Percentiles rank a stretch among this genome's conserved stretches.
phyloP scores from a whole-genome alignment of 2,797 vertebrate genomes.

The Jordanella pulchra region DNA sequence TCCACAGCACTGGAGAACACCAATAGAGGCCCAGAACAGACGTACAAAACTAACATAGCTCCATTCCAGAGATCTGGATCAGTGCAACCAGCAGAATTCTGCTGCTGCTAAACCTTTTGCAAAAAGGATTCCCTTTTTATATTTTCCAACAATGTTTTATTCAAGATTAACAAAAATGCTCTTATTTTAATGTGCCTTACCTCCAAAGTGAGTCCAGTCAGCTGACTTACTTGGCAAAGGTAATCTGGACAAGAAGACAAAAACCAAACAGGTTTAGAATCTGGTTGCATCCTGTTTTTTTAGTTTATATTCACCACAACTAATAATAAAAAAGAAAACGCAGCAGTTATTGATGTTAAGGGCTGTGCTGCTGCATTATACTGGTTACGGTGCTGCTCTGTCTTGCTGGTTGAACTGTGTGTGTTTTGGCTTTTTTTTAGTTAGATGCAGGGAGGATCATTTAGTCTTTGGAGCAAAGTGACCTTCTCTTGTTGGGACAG shows the following conservation, averaged over 20 bases:
- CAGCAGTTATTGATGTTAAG: too few relatives aligned
- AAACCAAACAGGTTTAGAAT: slow-evolving; percentile 4
- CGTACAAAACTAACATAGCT: too few relatives aligned
- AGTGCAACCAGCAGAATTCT: not conserved
- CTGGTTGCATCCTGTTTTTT: not conserved
- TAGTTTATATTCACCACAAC: not conserved
- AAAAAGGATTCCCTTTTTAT: not conserved
- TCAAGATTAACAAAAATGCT: not conserved
- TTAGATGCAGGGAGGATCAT: too few relatives aligned
- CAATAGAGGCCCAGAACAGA: too few relatives aligned
- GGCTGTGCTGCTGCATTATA: too few relatives aligned
- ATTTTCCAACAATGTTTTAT: not conserved
- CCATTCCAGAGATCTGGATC: too few relatives aligned
- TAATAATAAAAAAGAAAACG: not conserved
- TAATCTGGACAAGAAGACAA: slow-evolving; percentile 80
- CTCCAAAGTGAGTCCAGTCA: slow-evolving; percentile 99
- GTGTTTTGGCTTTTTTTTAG: too few relatives aligned
- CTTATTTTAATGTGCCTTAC: slow-evolving; percentile 76
- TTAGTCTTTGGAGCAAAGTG: too few relatives aligned
- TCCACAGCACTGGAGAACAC: too few relatives aligned
- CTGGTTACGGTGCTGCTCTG: too few relatives aligned
- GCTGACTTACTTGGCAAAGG: slow-evolving; percentile 98
- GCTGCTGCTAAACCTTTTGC: not conserved
- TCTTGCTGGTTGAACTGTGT: too few relatives aligned
- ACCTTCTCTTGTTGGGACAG: too few relatives aligned